Percentiles rank a stretch among this genome's conserved stretches.
Evolutionary conservation across 2,113 vertebrate species (phyloP).

Genomic region (Todiramphus saurophagus): DNA sequence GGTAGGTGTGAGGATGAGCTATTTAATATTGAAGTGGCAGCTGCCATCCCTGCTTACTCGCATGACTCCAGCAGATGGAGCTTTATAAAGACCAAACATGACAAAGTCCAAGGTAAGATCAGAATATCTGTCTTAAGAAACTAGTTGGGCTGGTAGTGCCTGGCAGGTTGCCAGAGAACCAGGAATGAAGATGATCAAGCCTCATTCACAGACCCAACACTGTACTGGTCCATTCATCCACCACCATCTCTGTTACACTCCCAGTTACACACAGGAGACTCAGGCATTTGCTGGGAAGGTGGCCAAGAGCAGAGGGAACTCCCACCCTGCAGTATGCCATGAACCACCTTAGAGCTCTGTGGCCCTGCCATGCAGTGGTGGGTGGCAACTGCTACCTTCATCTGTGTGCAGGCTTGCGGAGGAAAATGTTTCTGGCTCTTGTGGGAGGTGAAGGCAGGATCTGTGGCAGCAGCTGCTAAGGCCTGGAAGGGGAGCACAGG

Average conservation of each 20-base stretch:
- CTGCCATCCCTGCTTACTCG: not conserved
- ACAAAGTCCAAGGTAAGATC: not conserved
- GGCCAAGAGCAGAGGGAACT: not conserved
- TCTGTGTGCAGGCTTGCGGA: not conserved
- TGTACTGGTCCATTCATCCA: not conserved
- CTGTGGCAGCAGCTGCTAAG: not conserved
- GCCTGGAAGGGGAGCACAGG: not conserved
- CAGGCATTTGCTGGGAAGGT: fast-evolving
- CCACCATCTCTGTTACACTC: fast-evolving
- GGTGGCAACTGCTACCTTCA: not conserved
- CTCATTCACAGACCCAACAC: not conserved
- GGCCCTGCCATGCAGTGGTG: fast-evolving
- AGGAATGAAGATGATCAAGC: not conserved
- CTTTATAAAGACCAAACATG: not conserved
- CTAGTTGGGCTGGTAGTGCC: not conserved
- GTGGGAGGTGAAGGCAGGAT: not conserved
- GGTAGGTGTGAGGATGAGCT: not conserved
- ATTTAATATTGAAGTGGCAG: not conserved
- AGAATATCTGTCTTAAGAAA: not conserved
- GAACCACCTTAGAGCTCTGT: not conserved
- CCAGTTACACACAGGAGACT: not conserved
- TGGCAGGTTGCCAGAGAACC: not conserved
- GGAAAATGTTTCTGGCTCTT: not conserved
- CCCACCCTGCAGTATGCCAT: not conserved
- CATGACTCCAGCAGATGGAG: not conserved